These are phyloP conservation scores for Phrynocephalus guinanensis DNA, from an alignment of 2,797 vertebrate species.

Conservation along the genomic window DNA sequence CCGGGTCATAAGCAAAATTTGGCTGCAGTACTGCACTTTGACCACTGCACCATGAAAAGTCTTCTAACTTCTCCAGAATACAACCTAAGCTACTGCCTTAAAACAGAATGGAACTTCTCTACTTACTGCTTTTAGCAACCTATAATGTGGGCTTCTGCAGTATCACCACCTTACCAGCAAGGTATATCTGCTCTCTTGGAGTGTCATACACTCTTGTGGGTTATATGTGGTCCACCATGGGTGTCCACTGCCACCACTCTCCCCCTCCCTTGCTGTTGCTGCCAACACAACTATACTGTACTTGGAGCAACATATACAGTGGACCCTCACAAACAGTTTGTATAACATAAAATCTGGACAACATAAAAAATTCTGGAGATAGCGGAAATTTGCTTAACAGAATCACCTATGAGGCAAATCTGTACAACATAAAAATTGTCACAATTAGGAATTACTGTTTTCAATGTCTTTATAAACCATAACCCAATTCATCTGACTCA, in stretches of 20 bases:
- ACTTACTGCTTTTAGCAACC: conserved; percentile 58
- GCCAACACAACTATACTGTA: neutral
- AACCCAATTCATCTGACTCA: too few species aligned
- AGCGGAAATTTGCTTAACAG: too few species aligned
- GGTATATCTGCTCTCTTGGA: neutral
- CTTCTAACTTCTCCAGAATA: conserved; percentile 48
- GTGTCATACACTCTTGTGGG: neutral
- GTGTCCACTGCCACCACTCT: neutral
- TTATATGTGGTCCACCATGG: neutral
- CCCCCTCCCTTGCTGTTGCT: neutral
- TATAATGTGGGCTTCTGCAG: conserved; percentile 52
- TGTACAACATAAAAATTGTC: too few species aligned
- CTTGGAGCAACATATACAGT: neutral
- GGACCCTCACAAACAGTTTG: too few species aligned
- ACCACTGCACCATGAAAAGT: neutral
- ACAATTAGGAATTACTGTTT: too few species aligned
- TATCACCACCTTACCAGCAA: conserved; percentile 34
- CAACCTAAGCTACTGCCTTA: conserved; percentile 31
- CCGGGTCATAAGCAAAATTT: too few species aligned
- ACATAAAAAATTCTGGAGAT: too few species aligned
- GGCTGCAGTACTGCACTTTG: too few species aligned
- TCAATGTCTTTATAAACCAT: too few species aligned
- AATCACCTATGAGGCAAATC: too few species aligned
- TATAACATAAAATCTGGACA: too few species aligned
- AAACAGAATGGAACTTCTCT: conserved; percentile 54